phyloP scores from a whole-genome alignment of 1,140 invertebrate genomes.

The Diachasmimorpha longicaudata region DNA sequence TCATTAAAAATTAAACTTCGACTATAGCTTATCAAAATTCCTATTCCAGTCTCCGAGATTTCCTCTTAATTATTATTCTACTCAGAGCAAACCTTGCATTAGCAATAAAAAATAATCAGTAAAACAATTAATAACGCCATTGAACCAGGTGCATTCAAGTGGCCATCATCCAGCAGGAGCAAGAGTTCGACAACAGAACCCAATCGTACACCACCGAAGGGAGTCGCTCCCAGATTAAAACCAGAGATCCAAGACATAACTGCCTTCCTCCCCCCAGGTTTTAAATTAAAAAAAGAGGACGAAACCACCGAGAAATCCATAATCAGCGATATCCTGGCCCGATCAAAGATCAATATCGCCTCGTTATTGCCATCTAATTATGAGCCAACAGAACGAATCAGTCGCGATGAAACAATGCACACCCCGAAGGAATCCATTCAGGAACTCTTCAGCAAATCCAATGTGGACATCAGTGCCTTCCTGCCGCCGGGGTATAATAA shows the following conservation, averaged over 20 bases:
- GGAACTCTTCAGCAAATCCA: slow-evolving; percentile 49
- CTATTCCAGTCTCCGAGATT: too few relatives aligned
- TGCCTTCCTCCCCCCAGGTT: slow-evolving; percentile 72
- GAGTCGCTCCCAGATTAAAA: slow-evolving; percentile 21
- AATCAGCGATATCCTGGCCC: slow-evolving; percentile 48
- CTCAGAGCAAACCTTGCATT: too few relatives aligned
- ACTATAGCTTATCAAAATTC: too few relatives aligned
- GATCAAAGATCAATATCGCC: slow-evolving; percentile 66
- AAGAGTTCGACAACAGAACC: slow-evolving; percentile 31
- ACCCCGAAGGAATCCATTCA: not conserved
- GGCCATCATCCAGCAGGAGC: slow-evolving; percentile 20
- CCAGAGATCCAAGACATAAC: slow-evolving; percentile 62
- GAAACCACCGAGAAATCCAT: slow-evolving; percentile 48
- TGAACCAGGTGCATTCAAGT: not conserved
- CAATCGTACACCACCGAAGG: slow-evolving; percentile 26
- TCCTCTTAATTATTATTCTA: too few relatives aligned
- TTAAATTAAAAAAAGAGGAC: slow-evolving; percentile 63
- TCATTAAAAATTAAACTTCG: too few relatives aligned
- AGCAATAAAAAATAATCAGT: too few relatives aligned
- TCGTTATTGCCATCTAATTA: slow-evolving; percentile 71
- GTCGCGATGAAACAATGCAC: not conserved
- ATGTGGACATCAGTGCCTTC: slow-evolving; percentile 65
- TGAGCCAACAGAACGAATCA: slow-evolving; percentile 42
- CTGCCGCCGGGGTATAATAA: slow-evolving; percentile 67
- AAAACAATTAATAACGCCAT: too few relatives aligned